Evolutionary conservation across 2,888 invertebrate genomes (phyloP).

Genomic region (Chrysolina americana): DNA sequence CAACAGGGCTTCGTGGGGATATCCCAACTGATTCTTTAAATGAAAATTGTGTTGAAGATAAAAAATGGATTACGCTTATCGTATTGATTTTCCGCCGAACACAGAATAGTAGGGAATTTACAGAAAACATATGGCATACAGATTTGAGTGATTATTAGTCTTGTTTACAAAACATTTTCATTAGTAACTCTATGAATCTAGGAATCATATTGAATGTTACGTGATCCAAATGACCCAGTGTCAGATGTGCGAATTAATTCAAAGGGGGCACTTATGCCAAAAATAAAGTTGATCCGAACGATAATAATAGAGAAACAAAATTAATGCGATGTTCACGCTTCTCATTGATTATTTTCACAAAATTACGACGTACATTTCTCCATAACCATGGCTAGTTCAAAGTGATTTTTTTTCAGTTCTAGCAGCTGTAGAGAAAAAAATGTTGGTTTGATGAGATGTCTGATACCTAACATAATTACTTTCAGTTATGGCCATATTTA

Average conservation of each 20-base stretch:
- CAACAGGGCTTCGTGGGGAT: too few relatives aligned
- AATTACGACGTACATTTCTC: too few relatives aligned
- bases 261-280: not conserved
- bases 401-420: too few relatives aligned
- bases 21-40: too few relatives aligned
- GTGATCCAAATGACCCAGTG: not conserved
- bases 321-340: too few relatives aligned
- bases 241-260: not conserved
- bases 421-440: too few relatives aligned
- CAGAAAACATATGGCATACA: slow-evolving; percentile 15
- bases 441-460: too few relatives aligned
- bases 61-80: not conserved
- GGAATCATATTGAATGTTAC: slow-evolving; percentile 8
- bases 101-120: not conserved
- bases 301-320: too few relatives aligned
- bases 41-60: not conserved
- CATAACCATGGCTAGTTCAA: too few relatives aligned
- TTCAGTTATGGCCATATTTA: too few relatives aligned
- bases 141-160: slow-evolving; percentile 2
- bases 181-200: slow-evolving; percentile 13
- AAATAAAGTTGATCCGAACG: not conserved
- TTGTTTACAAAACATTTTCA: slow-evolving; percentile 13
- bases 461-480: too few relatives aligned
- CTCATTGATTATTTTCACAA: too few relatives aligned
- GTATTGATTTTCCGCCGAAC: not conserved